Conservation (phyloP, 1,140 invertebrate species). For the Drosophila dunni region DNA sequence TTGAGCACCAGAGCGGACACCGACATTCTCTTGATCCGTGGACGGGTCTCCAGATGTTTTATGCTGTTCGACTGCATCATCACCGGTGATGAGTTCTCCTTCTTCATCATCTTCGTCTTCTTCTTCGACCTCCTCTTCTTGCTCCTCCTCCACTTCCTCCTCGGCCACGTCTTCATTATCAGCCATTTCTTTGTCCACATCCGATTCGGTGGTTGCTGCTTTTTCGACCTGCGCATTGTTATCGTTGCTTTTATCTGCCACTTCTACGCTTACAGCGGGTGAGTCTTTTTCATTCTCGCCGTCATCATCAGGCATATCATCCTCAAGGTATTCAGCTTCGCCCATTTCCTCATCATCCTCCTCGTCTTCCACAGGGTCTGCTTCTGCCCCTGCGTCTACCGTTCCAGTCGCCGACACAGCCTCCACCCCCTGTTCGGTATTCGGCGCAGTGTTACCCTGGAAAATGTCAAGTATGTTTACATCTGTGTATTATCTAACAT, state of each 20-base stretch:
- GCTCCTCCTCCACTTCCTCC: slow-evolving; percentile 51
- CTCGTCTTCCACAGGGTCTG: slow-evolving; percentile 6
- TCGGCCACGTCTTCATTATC: slow-evolving; percentile 45
- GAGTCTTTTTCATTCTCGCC: slow-evolving; percentile 21
- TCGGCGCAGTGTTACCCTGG: slow-evolving; percentile 37
- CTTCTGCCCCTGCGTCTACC: not conserved
- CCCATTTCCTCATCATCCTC: slow-evolving; percentile 43
- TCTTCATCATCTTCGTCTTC: slow-evolving; percentile 33
- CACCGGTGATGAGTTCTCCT: slow-evolving; percentile 60
- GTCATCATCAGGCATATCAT: slow-evolving; percentile 47
- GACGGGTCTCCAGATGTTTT: not conserved
- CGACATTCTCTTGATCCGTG: slow-evolving; percentile 4
- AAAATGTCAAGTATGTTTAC: slow-evolving; percentile 41
- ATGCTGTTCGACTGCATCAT: slow-evolving; percentile 40
- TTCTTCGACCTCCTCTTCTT: slow-evolving; percentile 19
- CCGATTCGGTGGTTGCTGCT: not conserved
- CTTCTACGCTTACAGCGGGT: not conserved
- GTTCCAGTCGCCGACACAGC: not conserved
- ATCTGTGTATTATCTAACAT: slow-evolving; percentile 49
- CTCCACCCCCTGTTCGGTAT: slow-evolving; percentile 1
- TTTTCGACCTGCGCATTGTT: slow-evolving; percentile 23
- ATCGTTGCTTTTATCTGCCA: slow-evolving; percentile 35
- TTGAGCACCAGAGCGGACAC: slow-evolving; percentile 31
- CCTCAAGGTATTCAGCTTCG: slow-evolving; percentile 68
- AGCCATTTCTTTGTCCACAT: slow-evolving; percentile 19